These are phyloP conservation scores for Masnerella sp. DNA, from an alignment of 2,888 invertebrate genomes.

Conservation along the genomic window DNA sequence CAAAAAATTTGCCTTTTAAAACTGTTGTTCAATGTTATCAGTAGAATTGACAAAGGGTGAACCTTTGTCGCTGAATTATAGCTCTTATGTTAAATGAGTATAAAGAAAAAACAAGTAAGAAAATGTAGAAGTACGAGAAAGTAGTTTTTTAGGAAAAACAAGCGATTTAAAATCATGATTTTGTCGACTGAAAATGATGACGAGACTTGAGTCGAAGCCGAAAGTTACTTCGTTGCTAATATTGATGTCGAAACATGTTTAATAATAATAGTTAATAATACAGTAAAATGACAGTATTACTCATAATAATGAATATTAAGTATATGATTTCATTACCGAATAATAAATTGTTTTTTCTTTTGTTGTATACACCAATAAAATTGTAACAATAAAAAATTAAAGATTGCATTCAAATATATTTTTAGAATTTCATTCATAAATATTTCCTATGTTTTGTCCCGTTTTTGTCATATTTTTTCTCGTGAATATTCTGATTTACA, in stretches of 20 bases:
- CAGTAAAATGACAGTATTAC: slow-evolving; percentile 69
- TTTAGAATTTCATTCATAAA: slow-evolving; percentile 52
- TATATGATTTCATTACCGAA: slow-evolving; percentile 21
- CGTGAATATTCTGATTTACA: slow-evolving; percentile 37
- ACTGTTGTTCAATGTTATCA: slow-evolving; percentile 51
- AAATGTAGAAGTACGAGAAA: slow-evolving; percentile 25
- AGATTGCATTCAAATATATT: slow-evolving; percentile 38
- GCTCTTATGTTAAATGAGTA: slow-evolving; percentile 52
- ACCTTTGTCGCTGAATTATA: slow-evolving; percentile 46
- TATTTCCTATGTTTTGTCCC: slow-evolving; percentile 17
- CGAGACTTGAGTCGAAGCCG: slow-evolving; percentile 16
- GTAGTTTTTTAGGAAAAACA: slow-evolving; percentile 11
- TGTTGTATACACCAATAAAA: slow-evolving; percentile 31
- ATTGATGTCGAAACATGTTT: slow-evolving; percentile 5
- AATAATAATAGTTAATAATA: slow-evolving; percentile 65
- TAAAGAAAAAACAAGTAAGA: slow-evolving; percentile 51
- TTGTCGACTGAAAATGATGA: slow-evolving; percentile 31
- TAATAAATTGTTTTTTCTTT: slow-evolving; percentile 9
- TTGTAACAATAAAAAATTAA: slow-evolving; percentile 51
- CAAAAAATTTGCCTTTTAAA: slow-evolving; percentile 45
- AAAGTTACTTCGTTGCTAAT: slow-evolving; percentile 23
- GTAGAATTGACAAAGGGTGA: slow-evolving; percentile 53
- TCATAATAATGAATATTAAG: slow-evolving; percentile 68
- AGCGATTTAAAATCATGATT: slow-evolving; percentile 14
- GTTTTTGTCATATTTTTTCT: slow-evolving; percentile 26